Evolutionary conservation across 1,140 invertebrate genomes (phyloP).

Genomic region (Philaenus spumarius): DNA sequence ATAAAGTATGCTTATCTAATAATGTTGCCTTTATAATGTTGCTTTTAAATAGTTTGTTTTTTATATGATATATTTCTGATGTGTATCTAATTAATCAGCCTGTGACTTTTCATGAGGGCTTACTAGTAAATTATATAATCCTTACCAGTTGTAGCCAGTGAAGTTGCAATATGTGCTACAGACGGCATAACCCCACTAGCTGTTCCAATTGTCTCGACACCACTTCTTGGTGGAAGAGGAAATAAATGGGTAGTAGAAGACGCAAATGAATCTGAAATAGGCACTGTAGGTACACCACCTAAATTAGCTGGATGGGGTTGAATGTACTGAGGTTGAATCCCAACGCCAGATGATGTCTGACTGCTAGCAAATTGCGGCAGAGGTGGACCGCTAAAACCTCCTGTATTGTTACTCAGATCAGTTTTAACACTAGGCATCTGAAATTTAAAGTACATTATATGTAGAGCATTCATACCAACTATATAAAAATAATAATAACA

Average conservation of each 20-base stretch:
- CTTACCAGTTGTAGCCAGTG: constrained; percentile 25
- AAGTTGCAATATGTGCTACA: constrained; percentile 21
- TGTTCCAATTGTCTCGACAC: constrained; percentile 22
- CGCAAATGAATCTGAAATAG: neutral
- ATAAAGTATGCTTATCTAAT: no score
- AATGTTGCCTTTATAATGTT: no score
- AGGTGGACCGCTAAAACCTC: neutral
- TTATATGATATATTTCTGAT: no score
- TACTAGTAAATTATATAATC: no score
- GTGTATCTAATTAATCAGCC: no score
- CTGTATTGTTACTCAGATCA: neutral
- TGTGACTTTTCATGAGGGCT: no score
- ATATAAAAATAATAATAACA: no score
- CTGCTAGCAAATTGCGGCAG: neutral
- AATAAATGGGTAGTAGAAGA: constrained; percentile 35
- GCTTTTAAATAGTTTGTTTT: no score
- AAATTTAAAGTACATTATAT: no score
- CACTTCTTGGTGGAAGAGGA: constrained; percentile 27
- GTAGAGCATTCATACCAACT: no score
- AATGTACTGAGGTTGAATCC: neutral
- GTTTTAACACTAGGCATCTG: no score
- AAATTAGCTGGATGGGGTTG: neutral
- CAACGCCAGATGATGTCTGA: no score
- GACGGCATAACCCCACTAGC: constrained; percentile 28
- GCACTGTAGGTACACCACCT: constrained; percentile 10